Percentiles rank a stretch among this genome's conserved stretches.
phyloP scores from a whole-genome alignment of 2,797 vertebrate species.

The Tokudaia muenninki region DNA sequence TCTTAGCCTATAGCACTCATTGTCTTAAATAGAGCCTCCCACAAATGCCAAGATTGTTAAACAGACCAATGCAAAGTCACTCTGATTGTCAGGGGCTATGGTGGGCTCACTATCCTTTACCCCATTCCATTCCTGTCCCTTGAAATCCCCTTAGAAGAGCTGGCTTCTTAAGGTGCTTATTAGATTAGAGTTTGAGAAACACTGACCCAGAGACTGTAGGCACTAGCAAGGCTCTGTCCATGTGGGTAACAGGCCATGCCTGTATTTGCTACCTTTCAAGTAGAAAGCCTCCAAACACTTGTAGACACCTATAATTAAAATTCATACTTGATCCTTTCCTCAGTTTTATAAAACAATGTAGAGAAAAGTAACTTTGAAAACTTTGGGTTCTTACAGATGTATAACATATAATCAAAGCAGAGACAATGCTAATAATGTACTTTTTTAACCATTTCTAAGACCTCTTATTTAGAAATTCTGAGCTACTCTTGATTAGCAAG shows the following conservation, averaged over 20 bases:
- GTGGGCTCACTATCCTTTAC: constrained; percentile 1
- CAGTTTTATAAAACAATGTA: constrained; percentile 34
- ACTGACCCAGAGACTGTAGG: constrained; percentile 3
- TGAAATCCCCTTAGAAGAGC: neutral
- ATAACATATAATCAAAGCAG: neutral
- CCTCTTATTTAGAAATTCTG: neutral
- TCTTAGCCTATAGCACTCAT: constrained; percentile 32
- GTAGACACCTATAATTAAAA: constrained; percentile 15
- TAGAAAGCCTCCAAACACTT: neutral
- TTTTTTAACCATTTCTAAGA: neutral
- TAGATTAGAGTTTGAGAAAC: constrained; percentile 34
- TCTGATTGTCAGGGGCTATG: neutral
- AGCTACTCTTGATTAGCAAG: neutral
- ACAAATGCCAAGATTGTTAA: constrained; percentile 2
- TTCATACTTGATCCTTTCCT: constrained; percentile 44
- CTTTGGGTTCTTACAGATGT: constrained; percentile 36
- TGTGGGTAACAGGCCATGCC: neutral
- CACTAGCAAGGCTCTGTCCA: neutral
- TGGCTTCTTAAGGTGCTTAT: neutral
- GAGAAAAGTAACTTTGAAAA: constrained; percentile 43
- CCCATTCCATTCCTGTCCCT: neutral
- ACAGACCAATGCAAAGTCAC: constrained; percentile 42
- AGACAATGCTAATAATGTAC: neutral
- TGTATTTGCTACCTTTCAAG: constrained; percentile 22
- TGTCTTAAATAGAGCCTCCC: constrained; percentile 37